phyloP scores from a whole-genome alignment of 2,797 vertebrate species.

The Phrynocephalus guinanensis region DNA sequence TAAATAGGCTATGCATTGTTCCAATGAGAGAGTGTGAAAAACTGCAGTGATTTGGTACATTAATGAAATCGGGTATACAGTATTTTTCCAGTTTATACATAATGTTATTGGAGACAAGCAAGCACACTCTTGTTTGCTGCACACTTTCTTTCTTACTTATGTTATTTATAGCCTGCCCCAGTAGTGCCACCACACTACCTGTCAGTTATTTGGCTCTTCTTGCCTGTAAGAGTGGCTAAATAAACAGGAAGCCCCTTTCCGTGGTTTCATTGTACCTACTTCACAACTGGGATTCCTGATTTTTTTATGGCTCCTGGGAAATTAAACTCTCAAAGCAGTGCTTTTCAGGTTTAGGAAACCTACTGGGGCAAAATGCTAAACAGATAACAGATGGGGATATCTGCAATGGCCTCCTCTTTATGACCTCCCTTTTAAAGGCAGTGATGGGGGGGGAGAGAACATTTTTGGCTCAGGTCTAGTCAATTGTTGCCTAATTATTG shows the following conservation, averaged over 20 bases:
- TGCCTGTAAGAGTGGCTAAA: neutral
- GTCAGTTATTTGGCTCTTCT: neutral
- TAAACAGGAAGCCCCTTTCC: neutral
- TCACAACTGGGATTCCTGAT: neutral
- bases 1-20: fast-evolving
- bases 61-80: neutral
- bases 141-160: neutral
- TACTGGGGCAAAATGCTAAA: neutral
- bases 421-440: neutral
- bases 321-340: neutral
- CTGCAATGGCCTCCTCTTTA: neutral
- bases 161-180: too few species aligned
- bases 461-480: neutral
- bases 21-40: neutral
- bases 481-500: neutral
- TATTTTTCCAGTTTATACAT: neutral
- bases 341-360: neutral
- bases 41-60: fast-evolving
- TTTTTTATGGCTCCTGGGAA: neutral
- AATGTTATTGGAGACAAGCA: neutral
- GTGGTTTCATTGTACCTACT: too few species aligned
- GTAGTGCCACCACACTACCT: too few species aligned
- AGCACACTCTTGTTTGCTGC: neutral
- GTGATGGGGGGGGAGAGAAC: too few species aligned
- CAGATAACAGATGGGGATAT: neutral